These are phyloP conservation scores for Lithosia quadra DNA, from an alignment of 2,888 invertebrate genomes.

Conservation along the genomic window DNA sequence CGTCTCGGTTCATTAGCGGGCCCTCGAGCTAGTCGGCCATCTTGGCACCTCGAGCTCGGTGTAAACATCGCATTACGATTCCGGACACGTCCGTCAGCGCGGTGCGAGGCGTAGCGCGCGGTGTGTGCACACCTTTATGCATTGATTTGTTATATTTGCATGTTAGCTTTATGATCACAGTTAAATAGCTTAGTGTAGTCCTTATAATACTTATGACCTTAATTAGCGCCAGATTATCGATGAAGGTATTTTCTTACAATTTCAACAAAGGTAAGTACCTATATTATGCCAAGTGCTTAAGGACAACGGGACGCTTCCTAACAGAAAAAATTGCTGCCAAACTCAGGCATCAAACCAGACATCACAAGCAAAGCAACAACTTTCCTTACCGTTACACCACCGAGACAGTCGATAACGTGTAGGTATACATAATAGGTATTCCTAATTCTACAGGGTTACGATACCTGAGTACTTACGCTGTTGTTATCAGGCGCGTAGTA, in stretches of 20 bases:
- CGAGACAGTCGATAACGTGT: too few species aligned
- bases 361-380: too few species aligned
- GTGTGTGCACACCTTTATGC: conserved; percentile 34
- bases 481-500: too few species aligned
- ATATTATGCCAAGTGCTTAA: background rate
- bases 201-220: background rate
- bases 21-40: conserved; percentile 41
- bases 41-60: conserved; percentile 65
- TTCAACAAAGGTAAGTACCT: background rate
- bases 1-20: conserved; percentile 66
- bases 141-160: conserved; percentile 30
- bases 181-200: background rate
- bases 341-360: too few species aligned
- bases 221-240: background rate
- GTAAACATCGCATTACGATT: conserved; percentile 72
- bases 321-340: too few species aligned
- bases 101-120: conserved; percentile 36
- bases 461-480: too few species aligned
- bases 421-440: too few species aligned
- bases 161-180: background rate
- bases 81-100: conserved; percentile 67
- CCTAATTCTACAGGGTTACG: too few species aligned
- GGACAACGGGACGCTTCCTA: too few species aligned
- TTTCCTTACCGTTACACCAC: too few species aligned
- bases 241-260: background rate